Conservation (phyloP, 2,113 vertebrate species). For the Lonchura striata region DNA sequence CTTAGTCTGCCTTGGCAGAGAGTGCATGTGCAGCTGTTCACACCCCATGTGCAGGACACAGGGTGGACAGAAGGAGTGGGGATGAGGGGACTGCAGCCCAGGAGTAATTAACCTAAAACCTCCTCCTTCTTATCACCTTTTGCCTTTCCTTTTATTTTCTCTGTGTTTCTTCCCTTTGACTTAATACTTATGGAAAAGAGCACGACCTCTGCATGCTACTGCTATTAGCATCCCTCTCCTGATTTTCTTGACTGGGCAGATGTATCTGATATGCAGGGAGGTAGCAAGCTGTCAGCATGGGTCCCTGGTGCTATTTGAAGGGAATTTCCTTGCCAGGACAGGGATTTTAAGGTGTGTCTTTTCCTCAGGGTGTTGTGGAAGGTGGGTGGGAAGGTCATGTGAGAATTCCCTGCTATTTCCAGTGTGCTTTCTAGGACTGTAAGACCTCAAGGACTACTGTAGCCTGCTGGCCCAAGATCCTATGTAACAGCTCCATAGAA, state of each 20-base stretch:
- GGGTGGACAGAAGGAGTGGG: background rate
- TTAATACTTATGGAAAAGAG: background rate
- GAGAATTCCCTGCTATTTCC: background rate
- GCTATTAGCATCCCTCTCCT: background rate
- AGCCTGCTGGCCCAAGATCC: background rate
- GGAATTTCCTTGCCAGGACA: background rate
- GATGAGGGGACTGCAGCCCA: background rate
- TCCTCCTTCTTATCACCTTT: background rate
- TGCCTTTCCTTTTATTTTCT: background rate
- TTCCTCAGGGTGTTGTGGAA: background rate
- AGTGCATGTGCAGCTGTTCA: conserved; percentile 24
- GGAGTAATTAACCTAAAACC: background rate
- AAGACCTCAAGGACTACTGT: background rate
- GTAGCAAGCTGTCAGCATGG: background rate
- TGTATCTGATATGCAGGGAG: background rate
- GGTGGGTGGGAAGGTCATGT: background rate
- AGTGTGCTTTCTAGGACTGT: background rate
- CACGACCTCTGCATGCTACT: background rate
- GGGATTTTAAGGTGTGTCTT: background rate
- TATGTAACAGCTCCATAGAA: background rate
- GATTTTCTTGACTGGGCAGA: background rate
- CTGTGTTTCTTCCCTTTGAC: background rate
- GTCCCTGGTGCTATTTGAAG: background rate
- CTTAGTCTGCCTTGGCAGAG: conserved; percentile 14
- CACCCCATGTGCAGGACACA: background rate